Percentiles rank a stretch among this genome's conserved stretches.
phyloP scores from a whole-genome alignment of 2,888 invertebrate genomes.

The Biston stratarius region DNA sequence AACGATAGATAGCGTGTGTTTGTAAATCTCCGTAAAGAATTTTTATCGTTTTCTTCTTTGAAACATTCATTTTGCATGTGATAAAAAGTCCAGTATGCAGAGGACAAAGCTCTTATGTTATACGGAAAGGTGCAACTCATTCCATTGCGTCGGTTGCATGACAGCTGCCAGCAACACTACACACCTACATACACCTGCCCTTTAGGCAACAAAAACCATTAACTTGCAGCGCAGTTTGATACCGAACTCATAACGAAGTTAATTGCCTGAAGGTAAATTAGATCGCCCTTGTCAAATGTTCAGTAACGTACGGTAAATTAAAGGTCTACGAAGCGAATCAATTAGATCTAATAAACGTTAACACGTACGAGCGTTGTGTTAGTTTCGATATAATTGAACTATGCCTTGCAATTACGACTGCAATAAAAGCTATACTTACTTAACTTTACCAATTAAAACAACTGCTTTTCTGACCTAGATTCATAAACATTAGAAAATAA shows the following conservation, averaged over 20 bases:
- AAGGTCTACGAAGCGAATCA: constrained; percentile 25
- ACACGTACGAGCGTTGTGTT: constrained; percentile 4
- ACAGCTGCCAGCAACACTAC: constrained; percentile 59
- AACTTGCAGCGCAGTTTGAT: constrained; percentile 14
- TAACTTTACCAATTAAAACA: background rate
- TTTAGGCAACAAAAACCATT: constrained; percentile 33
- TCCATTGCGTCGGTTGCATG: constrained; percentile 58
- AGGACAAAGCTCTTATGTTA: background rate
- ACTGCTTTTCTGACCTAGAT: background rate
- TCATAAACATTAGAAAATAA: too few relatives aligned
- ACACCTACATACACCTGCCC: constrained; percentile 56
- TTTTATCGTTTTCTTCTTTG: too few relatives aligned
- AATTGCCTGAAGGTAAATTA: constrained; percentile 45
- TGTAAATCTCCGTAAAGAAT: too few relatives aligned
- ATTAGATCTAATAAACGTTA: constrained; percentile 22
- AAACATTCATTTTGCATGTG: too few relatives aligned
- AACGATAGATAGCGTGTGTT: too few relatives aligned
- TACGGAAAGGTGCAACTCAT: constrained; percentile 55
- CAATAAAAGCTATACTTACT: background rate
- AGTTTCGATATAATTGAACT: constrained; percentile 1
- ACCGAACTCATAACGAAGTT: constrained; percentile 34
- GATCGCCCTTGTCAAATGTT: constrained; percentile 51
- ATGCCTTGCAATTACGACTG: background rate
- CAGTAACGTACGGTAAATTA: constrained; percentile 28
- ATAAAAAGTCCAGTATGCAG: too few relatives aligned